A percentile compares a stretch with the other conserved stretches of the same genome.
phyloP scores from a whole-genome alignment of 2,797 vertebrate species.

The Alauda arvensis region DNA sequence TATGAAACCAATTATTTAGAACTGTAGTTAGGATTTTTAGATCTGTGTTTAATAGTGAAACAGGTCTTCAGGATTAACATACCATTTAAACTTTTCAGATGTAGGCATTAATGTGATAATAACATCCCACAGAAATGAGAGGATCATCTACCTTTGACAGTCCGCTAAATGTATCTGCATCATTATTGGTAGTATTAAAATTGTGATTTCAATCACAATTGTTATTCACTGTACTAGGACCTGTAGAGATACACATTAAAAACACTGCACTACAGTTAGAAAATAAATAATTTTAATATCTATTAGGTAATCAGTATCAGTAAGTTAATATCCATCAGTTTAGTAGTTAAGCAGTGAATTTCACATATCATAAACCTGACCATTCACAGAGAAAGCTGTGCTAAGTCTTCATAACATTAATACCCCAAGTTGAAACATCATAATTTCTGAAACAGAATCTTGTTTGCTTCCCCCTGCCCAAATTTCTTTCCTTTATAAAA shows the following conservation, averaged over 20 bases:
- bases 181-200: constrained; percentile 9
- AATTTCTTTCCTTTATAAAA: background rate
- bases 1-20: background rate
- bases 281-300: background rate
- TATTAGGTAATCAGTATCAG: background rate
- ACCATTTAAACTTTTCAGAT: constrained; percentile 10
- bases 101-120: background rate
- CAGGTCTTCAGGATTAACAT: constrained; percentile 4
- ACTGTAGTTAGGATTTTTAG: background rate
- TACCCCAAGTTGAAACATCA: background rate
- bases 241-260: background rate
- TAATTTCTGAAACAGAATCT: background rate
- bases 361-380: background rate
- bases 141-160: background rate
- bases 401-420: background rate
- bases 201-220: background rate
- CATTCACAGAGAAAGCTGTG: background rate
- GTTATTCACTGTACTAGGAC: background rate
- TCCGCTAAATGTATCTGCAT: constrained; percentile 3
- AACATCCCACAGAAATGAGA: background rate
- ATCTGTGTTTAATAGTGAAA: background rate
- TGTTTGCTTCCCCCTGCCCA: accelerated
- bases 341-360: background rate
- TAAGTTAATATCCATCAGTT: background rate
- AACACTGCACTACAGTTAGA: background rate